Evolutionary conservation across 23 tunicate species (phyloP), one percentile per base, ranked within the genome.

Genomic region (Botrylloides violaceus): DNA sequence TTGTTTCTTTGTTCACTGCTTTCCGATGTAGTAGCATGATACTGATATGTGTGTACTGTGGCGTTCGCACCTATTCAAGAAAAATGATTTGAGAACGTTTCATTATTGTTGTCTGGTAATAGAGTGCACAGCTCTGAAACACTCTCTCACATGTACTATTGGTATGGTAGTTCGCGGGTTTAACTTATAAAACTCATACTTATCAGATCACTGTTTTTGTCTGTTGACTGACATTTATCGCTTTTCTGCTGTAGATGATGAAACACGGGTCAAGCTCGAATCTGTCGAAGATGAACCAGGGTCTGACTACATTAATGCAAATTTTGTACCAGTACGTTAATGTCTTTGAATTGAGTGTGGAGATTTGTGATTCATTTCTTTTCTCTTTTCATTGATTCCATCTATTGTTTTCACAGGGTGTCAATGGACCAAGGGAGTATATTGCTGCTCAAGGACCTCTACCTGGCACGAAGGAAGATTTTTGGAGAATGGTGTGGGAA

Each of bases 401-500:
- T 49, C 58, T 19, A 61, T 24, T 61, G 20, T 25, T 15, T 29
- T 59, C 66, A 31, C 61, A 90, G 97, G 97, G 97, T 12, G 70
- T 71, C 77, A 77, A 66, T 26, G 27, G 68, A 25, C 35, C 68
- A 23, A 66, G 82, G 2, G 98, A 93, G 76, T 93, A 84, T 49
- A 81, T 93, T 37, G 98, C 98, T 26, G 72, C 98, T 12, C 98
- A 93, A 49, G 98, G 98, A 33, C 89, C 98, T 2, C 72, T 93
- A 12, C 98, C 98, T 1, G 84, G 94, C 26, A 93, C 98, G 3
- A 93, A 81, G 66, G 90, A 93, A 21, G 98, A 93, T 36, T 93
- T 93, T 59, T 93, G 98, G 98, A 77, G 98, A 32, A 80, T 93
- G 89, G 62, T 80, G 32, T 93, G 98, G 98, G 98, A 93, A 58